Base-by-base conservation (phyloP, 2,888 invertebrate genomes). In the Synergus japonicus region DNA sequence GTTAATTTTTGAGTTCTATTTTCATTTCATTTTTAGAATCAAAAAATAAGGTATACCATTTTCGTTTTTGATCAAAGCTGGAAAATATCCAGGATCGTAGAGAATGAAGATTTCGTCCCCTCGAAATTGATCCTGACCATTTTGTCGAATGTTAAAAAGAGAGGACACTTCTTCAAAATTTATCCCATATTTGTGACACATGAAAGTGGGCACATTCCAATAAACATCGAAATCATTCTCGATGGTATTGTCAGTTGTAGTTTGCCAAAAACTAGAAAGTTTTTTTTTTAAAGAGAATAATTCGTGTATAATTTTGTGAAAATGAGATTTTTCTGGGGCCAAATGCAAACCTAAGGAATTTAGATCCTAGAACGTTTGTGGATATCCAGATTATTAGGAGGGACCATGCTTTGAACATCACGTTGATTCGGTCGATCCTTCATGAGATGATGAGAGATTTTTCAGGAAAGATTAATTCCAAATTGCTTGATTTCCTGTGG, bases 131-230 rank as follows among this genome's bases (percentile, higher is more conserved):
- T 96, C 96, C n/a, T 93, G 92, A 0, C 90, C 83, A 88, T 97
- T 97, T 85, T 96, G 96, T 5, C 93, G 89, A 49, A 97, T 95
- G 0, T 94, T 94, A 89, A 93, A 96, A 78, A 93, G 93, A 22
- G 93, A 89, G 1, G 93, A 92, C 0, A 96, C 91, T 78, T 94
- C 92, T 0, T 93, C 92, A 88, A 96, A 96, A 29, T 92, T 91
- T 37, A 96, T 91, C 29, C 94, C 94, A 85, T 95, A 94, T 0
- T 94, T 93, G 63, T 93, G 93, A 89, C 96, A 97, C 92, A 96
- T 95, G 88, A 95, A 95, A 0, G 96, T 95, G 0, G 97, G 97
- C 0, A 95, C 95, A 90, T 97, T 97, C 97, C 97, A 97, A 89
- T 95, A 96, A 0, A 96, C 93, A 46, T 93, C 91, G 86, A 95